Conservation (phyloP, 23 tunicate genomes). For the Trididemnum clinides region DNA sequence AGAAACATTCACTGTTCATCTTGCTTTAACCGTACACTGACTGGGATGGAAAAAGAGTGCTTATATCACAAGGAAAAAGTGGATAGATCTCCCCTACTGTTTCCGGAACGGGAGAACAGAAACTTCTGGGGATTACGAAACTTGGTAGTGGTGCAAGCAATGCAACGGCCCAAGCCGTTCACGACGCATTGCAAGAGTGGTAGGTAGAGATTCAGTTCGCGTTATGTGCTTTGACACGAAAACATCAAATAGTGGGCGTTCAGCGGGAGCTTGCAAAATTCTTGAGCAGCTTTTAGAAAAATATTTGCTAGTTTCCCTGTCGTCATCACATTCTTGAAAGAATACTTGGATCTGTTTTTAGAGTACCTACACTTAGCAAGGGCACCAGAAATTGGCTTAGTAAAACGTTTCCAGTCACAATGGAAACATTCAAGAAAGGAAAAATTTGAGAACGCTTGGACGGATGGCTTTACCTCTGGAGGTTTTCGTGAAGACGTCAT, state of each 20-base stretch:
- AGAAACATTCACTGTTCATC: no score
- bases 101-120: neutral
- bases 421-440: neutral
- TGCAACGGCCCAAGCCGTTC: neutral
- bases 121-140: neutral
- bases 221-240: neutral
- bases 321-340: slow-evolving; percentile 1
- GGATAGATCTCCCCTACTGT: neutral
- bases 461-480: neutral
- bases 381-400: neutral
- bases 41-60: neutral
- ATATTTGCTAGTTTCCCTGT: neutral
- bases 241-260: neutral
- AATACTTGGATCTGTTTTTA: neutral
- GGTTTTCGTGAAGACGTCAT: neutral
- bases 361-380: neutral
- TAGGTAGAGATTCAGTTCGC: neutral
- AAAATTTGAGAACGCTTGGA: neutral
- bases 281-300: neutral
- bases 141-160: neutral
- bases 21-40: slow-evolving; percentile 10
- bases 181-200: neutral
- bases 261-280: neutral
- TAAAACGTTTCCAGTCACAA: neutral
- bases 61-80: neutral